Base-by-base conservation (phyloP, 2,797 vertebrate species). In the Calcarius lapponicus region DNA sequence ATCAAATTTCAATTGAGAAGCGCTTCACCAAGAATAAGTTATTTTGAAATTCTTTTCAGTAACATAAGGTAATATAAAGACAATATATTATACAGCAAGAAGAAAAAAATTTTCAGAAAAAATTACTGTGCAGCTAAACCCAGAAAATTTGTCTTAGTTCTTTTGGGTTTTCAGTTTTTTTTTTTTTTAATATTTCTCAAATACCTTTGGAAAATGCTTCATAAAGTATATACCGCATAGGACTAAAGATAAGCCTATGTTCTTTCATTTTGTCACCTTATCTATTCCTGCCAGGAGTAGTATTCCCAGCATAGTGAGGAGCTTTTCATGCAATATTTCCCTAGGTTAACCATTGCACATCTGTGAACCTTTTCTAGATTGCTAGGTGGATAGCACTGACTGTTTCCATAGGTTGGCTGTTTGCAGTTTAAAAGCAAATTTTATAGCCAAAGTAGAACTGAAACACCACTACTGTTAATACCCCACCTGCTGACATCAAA, bases 1-100 rank as follows among this genome's bases (percentile, higher is more conserved):
- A 96, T 92, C 42, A 96, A 92, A 92, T 93, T 69, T 90, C 40
- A 81, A 3, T 61, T 88, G 60, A 89, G 96, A 96, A 91, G 14
- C 70, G 32, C 58, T 95, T 94, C 65, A 94, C 87, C 65, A 88
- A 85, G 43, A 17, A 50, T 69, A 60, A 88, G 80, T 89, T 79
- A 86, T 32, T 79, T 36, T 86, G 43, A 81, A 67, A 85, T 78
- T 93, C 29, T 82, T 95, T 88, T 47, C 69, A 80, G 42, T 53
- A 85, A 65, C 79, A 66, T 73, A 93, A 94, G 62, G 24, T 34
- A 81, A 86, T 89, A 54, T 58, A 88, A 85, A 94, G 43, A 21
- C 13, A 94, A 93, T 84, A 74, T 83, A 76, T 40, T 88, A 70
- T 57, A 78, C 28, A 61, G 36, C 21, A 85, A 83, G 61, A 90